These are phyloP conservation scores for Taenioides sp. DNA, from an alignment of 2,797 vertebrate genomes.

Conservation along the genomic window DNA sequence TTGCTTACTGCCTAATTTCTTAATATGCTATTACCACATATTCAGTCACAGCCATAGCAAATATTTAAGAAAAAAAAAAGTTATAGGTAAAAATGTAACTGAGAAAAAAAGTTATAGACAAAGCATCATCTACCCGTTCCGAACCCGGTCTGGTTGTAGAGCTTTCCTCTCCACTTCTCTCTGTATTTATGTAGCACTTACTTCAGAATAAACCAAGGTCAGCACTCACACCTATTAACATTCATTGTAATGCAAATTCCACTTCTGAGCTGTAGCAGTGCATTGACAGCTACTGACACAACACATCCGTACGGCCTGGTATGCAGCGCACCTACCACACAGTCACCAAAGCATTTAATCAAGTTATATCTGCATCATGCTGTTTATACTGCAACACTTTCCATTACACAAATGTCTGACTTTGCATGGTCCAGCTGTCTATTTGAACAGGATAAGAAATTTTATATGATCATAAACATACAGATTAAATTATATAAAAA, in stretches of 20 bases:
- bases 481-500: too few relatives aligned
- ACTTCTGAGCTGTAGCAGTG: constrained; percentile 31
- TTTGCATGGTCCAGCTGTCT: background rate
- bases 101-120: too few relatives aligned
- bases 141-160: background rate
- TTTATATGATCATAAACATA: too few relatives aligned
- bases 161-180: constrained; percentile 13
- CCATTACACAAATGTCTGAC: constrained; percentile 1
- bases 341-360: constrained; percentile 13
- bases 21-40: too few relatives aligned
- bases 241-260: constrained; percentile 81
- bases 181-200: constrained; percentile 76
- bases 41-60: too few relatives aligned
- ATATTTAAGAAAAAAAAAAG: too few relatives aligned
- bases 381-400: background rate
- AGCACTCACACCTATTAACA: constrained; percentile 75
- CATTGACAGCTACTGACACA: constrained; percentile 77
- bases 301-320: constrained; percentile 22
- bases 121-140: background rate
- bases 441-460: background rate
- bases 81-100: background rate
- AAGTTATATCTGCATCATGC: background rate
- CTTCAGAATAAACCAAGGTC: constrained; percentile 80
- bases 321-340: constrained; percentile 28
- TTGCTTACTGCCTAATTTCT: too few relatives aligned